Evolutionary conservation across 2,797 vertebrate genomes (phyloP).

Genomic region (Paramormyrops hopkinsi): DNA sequence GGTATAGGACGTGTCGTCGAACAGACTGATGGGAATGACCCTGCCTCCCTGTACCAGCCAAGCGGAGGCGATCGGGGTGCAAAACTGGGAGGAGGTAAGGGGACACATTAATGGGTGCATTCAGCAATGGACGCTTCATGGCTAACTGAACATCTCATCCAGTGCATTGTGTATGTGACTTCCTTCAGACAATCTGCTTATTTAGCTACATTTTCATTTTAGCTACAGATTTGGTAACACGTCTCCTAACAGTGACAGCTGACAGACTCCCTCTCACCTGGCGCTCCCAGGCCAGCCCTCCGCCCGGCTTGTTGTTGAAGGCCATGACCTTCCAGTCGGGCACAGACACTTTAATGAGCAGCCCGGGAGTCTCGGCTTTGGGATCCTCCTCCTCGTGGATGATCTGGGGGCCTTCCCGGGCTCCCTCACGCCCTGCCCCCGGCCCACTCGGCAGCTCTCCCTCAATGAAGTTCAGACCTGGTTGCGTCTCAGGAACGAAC

Average conservation of each 20-base stretch:
- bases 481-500: slow-evolving; percentile 75
- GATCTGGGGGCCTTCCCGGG: slow-evolving; percentile 65
- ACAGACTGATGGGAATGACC: slow-evolving; percentile 88
- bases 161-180: not conserved
- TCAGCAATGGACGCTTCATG: not conserved
- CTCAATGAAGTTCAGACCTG: slow-evolving; percentile 79
- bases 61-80: slow-evolving; percentile 90
- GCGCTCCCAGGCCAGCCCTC: slow-evolving; percentile 90
- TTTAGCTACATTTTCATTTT: not conserved
- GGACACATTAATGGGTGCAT: not conserved
- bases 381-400: slow-evolving; percentile 75
- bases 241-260: not conserved
- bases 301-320: slow-evolving; percentile 72
- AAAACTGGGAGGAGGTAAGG: slow-evolving; percentile 67
- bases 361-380: slow-evolving; percentile 67
- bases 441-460: slow-evolving; percentile 57
- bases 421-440: slow-evolving; percentile 58
- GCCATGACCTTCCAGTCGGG: slow-evolving; percentile 97
- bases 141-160: not conserved
- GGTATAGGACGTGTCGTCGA: slow-evolving; percentile 86
- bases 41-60: slow-evolving; percentile 91
- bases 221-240: not conserved
- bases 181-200: not conserved
- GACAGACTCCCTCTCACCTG: slow-evolving; percentile 65
- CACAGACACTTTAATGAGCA: slow-evolving; percentile 91